phyloP scores from a whole-genome alignment of 2,888 invertebrate species.

The Schizaphis graminum region DNA sequence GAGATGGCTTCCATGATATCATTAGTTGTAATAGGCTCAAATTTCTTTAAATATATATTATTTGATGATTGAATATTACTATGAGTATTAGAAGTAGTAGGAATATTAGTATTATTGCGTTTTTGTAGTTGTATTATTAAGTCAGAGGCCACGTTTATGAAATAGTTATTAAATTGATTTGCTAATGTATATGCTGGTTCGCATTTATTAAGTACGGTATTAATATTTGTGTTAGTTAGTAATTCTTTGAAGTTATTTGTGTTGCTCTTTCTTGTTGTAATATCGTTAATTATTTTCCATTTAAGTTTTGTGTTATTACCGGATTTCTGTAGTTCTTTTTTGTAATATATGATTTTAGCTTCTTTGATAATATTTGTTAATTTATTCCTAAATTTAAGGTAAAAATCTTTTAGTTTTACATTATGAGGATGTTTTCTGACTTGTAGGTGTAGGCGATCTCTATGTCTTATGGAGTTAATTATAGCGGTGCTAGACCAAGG shows the following conservation, averaged over 20 bases:
- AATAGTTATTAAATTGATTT: background rate
- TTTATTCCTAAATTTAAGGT: no score
- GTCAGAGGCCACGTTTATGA: background rate
- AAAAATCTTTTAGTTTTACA: background rate
- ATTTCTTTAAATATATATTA: no score
- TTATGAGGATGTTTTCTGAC: background rate
- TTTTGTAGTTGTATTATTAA: background rate
- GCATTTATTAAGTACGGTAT: background rate
- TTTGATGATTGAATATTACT: no score
- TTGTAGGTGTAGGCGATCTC: background rate
- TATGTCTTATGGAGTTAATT: background rate
- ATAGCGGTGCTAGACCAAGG: background rate
- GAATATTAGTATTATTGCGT: background rate
- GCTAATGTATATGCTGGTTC: background rate
- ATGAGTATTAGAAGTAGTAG: no score
- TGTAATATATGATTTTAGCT: background rate
- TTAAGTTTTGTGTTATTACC: conserved; percentile 20
- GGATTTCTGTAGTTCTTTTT: background rate
- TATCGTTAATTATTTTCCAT: background rate
- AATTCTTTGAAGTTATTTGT: no score
- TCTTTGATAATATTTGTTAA: background rate
- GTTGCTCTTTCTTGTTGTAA: background rate
- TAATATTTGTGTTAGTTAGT: background rate
- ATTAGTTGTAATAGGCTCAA: no score
- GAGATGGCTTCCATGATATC: no score